These are phyloP conservation scores for Lepidurus arcticus DNA, from an alignment of 1,140 invertebrate species.

Conservation along the genomic window DNA sequence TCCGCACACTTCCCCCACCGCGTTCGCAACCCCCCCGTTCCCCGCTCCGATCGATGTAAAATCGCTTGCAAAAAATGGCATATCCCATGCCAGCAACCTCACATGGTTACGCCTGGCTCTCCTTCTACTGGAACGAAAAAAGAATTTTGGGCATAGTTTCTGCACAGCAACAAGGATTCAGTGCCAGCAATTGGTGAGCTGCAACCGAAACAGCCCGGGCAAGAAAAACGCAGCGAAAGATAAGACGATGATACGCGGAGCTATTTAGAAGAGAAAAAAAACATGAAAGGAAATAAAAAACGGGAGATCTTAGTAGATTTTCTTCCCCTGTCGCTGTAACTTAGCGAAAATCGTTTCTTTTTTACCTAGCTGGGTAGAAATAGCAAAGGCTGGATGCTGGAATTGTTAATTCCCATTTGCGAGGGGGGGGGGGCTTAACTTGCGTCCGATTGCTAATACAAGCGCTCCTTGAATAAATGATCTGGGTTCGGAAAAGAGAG, in stretches of 20 bases:
- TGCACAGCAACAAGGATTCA: slow-evolving; percentile 19
- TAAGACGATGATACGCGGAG: background rate
- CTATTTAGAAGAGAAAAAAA: too few species aligned
- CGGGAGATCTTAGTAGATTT: too few species aligned
- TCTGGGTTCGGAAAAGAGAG: background rate
- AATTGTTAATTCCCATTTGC: too few species aligned
- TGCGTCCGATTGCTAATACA: too few species aligned
- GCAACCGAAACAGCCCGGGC: background rate
- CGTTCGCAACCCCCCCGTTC: background rate
- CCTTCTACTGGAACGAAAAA: background rate
- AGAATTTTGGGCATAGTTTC: background rate
- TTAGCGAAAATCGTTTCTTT: too few species aligned
- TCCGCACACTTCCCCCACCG: background rate
- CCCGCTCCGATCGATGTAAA: background rate
- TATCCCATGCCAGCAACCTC: slow-evolving; percentile 6
- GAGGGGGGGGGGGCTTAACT: too few species aligned
- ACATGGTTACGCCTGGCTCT: background rate
- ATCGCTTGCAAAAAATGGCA: slow-evolving; percentile 18
- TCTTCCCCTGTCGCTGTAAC: too few species aligned
- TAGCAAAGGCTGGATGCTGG: too few species aligned
- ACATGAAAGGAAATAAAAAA: too few species aligned
- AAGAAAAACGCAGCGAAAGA: background rate
- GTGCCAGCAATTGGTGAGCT: background rate
- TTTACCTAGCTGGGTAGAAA: too few species aligned
- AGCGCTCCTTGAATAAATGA: background rate